Conservation (phyloP, 2,797 vertebrate genomes). For the Champsocephalus gunnari region DNA sequence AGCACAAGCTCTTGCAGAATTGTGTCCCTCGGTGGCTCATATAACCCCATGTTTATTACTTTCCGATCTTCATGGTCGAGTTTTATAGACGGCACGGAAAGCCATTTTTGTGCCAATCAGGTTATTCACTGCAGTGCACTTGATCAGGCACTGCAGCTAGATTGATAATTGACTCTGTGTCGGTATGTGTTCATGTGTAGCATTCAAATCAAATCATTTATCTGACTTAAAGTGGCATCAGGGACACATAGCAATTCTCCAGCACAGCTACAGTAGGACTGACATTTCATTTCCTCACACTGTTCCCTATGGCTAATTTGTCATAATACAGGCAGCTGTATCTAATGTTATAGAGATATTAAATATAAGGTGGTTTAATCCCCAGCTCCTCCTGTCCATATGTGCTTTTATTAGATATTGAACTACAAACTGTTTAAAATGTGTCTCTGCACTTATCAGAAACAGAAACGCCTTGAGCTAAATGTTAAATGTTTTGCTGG, state of each 20-base stretch:
- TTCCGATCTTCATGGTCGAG: conserved; percentile 20
- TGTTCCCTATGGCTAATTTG: conserved; percentile 31
- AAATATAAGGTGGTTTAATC: conserved; percentile 1
- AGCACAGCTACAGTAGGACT: conserved; percentile 6
- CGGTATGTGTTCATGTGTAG: conserved; percentile 3
- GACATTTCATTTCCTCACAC: conserved; percentile 46
- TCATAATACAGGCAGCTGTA: conserved; percentile 5
- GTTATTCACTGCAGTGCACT: conserved; percentile 25
- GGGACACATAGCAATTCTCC: conserved; percentile 37
- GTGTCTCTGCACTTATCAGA: background rate
- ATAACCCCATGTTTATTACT: conserved; percentile 19
- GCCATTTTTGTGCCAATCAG: conserved; percentile 34
- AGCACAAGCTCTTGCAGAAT: conserved; percentile 21
- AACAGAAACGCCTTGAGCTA: too few relatives aligned
- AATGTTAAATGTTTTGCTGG: too few relatives aligned
- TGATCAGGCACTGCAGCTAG: conserved; percentile 9
- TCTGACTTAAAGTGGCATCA: conserved; percentile 19
- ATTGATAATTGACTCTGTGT: background rate
- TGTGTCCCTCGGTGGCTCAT: conserved; percentile 5
- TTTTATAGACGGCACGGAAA: conserved; percentile 23
- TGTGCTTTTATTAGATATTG: conserved; percentile 3
- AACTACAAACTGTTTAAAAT: conserved; percentile 7
- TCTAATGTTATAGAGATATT: conserved; percentile 6
- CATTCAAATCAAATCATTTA: conserved; percentile 13
- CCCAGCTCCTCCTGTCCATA: background rate